phyloP scores from a whole-genome alignment of 92 coral and sea anemone species.

The Diadumene lineata region DNA sequence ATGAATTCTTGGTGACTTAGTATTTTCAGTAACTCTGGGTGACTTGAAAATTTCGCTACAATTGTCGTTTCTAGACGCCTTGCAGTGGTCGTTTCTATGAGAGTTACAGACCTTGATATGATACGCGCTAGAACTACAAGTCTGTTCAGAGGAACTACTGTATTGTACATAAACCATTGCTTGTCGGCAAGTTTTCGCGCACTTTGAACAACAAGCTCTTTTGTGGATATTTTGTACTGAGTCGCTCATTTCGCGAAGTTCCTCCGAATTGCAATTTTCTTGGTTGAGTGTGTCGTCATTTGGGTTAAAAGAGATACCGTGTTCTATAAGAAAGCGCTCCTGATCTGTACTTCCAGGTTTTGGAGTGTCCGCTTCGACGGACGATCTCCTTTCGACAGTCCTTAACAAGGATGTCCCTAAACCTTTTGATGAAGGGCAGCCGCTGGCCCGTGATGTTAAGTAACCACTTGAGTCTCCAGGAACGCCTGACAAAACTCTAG shows the following conservation, averaged over 20 bases:
- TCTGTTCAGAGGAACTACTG: not conserved
- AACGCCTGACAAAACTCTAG: conserved; percentile 27
- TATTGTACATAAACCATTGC: not conserved
- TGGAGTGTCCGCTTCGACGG: not conserved
- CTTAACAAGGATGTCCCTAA: conserved; percentile 16
- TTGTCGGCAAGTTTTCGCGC: not conserved
- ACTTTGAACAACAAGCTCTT: not conserved
- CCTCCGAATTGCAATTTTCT: conserved; percentile 26
- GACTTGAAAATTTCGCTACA: no score
- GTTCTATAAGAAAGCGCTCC: conserved; percentile 23
- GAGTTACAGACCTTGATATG: no score
- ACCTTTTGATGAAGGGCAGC: conserved; percentile 24
- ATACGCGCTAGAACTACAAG: no score
- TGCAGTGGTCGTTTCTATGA: no score
- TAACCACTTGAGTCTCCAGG: conserved; percentile 47
- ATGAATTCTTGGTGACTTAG: no score
- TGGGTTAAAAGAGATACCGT: conserved; percentile 15
- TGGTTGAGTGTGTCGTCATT: not conserved
- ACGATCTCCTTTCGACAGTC: conserved; percentile 23
- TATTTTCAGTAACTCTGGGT: no score
- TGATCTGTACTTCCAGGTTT: conserved; percentile 14
- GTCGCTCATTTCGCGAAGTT: not conserved
- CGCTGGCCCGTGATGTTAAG: conserved; percentile 35
- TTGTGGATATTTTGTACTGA: not conserved
- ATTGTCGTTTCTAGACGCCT: no score